Evolutionary conservation across 2,113 vertebrate species (phyloP).

Genomic region (Gila orcuttii): DNA sequence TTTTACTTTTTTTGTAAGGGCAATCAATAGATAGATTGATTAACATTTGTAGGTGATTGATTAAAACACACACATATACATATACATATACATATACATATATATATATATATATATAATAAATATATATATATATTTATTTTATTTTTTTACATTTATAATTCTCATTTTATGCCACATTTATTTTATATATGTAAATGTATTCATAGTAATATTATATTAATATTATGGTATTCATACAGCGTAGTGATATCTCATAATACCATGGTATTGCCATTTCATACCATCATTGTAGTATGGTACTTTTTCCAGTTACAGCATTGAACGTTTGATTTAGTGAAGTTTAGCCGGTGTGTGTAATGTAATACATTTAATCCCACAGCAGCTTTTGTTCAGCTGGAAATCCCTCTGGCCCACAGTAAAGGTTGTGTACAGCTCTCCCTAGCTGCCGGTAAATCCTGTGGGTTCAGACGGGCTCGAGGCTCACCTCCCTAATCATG

Average conservation of each 20-base stretch:
- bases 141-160: too few relatives aligned
- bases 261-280: not conserved
- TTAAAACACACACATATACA: too few relatives aligned
- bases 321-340: not conserved
- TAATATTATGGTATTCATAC: too few relatives aligned
- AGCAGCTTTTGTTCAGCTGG: slow-evolving; percentile 41
- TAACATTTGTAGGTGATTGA: too few relatives aligned
- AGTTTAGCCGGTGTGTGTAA: slow-evolving; percentile 16
- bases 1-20: too few relatives aligned
- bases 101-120: too few relatives aligned
- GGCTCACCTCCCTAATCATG: slow-evolving; percentile 58
- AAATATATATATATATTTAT: too few relatives aligned
- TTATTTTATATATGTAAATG: not conserved
- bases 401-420: slow-evolving; percentile 46
- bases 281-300: not conserved
- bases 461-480: slow-evolving; percentile 46
- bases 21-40: too few relatives aligned
- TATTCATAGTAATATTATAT: not conserved
- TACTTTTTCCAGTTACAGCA: not conserved
- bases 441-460: slow-evolving; percentile 56
- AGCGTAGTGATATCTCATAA: not conserved
- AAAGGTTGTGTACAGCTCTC: slow-evolving; percentile 55
- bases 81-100: too few relatives aligned
- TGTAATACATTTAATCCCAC: not conserved
- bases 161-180: not conserved